These are phyloP conservation scores for Lucifuga dentata DNA, from an alignment of 2,113 vertebrate genomes.

Conservation along the genomic window DNA sequence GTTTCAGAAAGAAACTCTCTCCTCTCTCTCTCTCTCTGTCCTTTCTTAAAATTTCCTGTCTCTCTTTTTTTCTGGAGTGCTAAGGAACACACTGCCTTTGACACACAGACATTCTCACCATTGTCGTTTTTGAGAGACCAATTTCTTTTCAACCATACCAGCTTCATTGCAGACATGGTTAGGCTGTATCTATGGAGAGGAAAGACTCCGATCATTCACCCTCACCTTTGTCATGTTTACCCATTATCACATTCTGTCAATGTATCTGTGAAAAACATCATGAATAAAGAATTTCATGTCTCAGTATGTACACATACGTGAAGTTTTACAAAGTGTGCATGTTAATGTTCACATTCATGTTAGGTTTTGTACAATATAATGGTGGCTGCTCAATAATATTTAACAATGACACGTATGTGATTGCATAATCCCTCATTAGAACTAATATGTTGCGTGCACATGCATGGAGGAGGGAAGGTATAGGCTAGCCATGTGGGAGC, in stretches of 20 bases:
- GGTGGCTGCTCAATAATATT: conserved; percentile 13
- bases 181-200: conserved; percentile 17
- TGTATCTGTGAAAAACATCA: background rate
- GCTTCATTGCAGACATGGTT: background rate
- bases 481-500: conserved; percentile 5
- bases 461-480: background rate
- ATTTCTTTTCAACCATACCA: conserved; percentile 32
- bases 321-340: background rate
- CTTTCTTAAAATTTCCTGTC: conserved; percentile 4
- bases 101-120: conserved; percentile 10
- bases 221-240: conserved; percentile 21
- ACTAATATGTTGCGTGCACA: conserved; percentile 20
- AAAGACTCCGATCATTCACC: conserved; percentile 9
- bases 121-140: conserved; percentile 21
- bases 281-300: background rate
- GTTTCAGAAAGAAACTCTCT: no score
- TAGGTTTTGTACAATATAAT: background rate
- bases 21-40: background rate
- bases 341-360: conserved; percentile 9
- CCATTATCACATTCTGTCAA: background rate
- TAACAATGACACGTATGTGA: conserved; percentile 19
- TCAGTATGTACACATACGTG: background rate
- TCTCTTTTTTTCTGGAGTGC: conserved; percentile 1
- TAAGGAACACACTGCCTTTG: conserved; percentile 16
- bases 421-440: conserved; percentile 27